Evolutionary conservation across 2,113 vertebrate species (phyloP), one percentile per base, ranked within the genome.

Genomic region (Rhizomys pruinosus): DNA sequence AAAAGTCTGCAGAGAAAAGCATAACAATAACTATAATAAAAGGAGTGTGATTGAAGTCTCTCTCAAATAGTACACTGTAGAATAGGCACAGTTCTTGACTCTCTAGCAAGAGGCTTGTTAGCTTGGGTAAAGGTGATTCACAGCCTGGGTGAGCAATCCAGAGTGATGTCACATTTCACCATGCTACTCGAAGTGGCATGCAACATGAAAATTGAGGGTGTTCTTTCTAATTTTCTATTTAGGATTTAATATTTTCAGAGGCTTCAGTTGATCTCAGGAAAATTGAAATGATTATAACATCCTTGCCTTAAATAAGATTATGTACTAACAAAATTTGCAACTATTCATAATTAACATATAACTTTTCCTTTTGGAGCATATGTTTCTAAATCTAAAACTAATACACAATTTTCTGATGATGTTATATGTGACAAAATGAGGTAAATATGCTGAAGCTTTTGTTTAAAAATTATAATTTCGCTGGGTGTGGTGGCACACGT

Each of bases 301-400:
- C 25, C 9, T 63, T 63, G 63, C 10, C 25, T 27, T 3, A 89
- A 82, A 78, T 59, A n/a, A 84, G 19, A 57, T 57, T 80, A 79
- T 23, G 71, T 44, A 7, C 15, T 59, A 89, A 55, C 86, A 88
- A 81, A 16, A 80, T 32, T 47, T 25, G 78, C 6, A 89, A 32
- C 11, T 91, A 23, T 66, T 27, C 2, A 34, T 90, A 5, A 85
- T 94, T 85, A 69, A 76, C 37, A 73, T 73, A 63, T 78, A 32
- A 47, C 20, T 42, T 77, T 76, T 42, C 16, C 39, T 79, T 80
- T 76, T 61, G 15, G 7, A 92, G 44, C 66, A 73, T 81, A 52
- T 87, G 4, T 52, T 85, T 80, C n/a, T 87, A 85, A 78, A 72
- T 55, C 44, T 86, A 34, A 90, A 90, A 81, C 63, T 95, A 63